Evolutionary conservation across 2,888 invertebrate species (phyloP).

Genomic region (Sclerodermus sp.): DNA sequence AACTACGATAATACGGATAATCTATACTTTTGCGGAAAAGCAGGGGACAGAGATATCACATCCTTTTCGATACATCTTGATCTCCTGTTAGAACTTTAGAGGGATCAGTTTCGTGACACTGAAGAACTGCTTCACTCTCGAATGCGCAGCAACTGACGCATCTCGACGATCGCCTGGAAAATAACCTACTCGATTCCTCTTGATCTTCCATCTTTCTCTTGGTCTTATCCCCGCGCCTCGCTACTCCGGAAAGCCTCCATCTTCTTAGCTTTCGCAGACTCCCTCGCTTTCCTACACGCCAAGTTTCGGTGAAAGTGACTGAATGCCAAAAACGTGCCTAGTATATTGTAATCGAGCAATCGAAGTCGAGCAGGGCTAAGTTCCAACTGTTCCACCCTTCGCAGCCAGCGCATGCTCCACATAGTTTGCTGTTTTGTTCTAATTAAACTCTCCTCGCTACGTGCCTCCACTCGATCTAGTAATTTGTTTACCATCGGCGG

Average conservation of each 20-base stretch:
- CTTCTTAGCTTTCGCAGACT: neutral
- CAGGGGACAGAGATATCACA: conserved; percentile 17
- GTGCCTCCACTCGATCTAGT: too few species aligned
- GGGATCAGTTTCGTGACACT: conserved; percentile 30
- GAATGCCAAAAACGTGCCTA: neutral
- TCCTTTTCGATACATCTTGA: conserved; percentile 24
- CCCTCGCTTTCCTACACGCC: neutral
- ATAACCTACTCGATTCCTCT: conserved; percentile 19
- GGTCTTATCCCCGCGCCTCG: neutral
- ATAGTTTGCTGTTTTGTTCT: too few species aligned
- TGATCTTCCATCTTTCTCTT: neutral
- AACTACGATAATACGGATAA: too few species aligned
- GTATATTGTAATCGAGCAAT: conserved; percentile 11
- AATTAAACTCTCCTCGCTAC: too few species aligned
- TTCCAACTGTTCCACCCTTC: too few species aligned
- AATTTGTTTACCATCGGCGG: too few species aligned
- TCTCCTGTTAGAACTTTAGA: conserved; percentile 24
- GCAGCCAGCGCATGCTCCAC: too few species aligned
- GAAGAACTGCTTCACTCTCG: conserved; percentile 36
- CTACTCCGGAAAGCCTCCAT: neutral
- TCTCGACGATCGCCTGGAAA: conserved; percentile 28
- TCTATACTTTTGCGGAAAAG: too few species aligned
- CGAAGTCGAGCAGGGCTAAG: conserved; percentile 8
- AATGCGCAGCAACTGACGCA: conserved; percentile 17
- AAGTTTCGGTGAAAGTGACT: conserved; percentile 8